These are phyloP conservation scores for Fopius arisanus DNA, from an alignment of 1,140 invertebrate species.

Conservation along the genomic window DNA sequence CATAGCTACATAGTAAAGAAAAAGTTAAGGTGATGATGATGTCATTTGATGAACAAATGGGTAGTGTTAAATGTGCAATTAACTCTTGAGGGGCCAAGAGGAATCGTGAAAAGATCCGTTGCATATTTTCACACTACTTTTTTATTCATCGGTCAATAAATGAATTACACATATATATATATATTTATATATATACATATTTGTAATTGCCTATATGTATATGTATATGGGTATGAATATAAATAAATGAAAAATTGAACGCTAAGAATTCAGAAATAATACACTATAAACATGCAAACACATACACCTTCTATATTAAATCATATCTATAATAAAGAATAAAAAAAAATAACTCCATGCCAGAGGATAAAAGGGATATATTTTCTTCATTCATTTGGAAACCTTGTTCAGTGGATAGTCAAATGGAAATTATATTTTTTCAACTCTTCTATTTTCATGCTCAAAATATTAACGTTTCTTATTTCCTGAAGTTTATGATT, in stretches of 20 bases:
- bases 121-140: slow-evolving; percentile 21
- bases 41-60: background rate
- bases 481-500: too few species aligned
- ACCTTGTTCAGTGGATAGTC: background rate
- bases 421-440: too few species aligned
- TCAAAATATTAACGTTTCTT: too few species aligned
- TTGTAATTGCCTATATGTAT: slow-evolving; percentile 31
- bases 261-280: slow-evolving; percentile 36
- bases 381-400: background rate
- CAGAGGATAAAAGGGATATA: slow-evolving; percentile 17
- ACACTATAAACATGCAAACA: slow-evolving; percentile 27
- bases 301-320: slow-evolving; percentile 45
- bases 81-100: background rate
- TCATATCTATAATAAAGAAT: slow-evolving; percentile 45
- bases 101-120: slow-evolving; percentile 17
- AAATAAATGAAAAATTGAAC: slow-evolving; percentile 38
- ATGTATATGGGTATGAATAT: slow-evolving; percentile 39
- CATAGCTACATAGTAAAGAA: slow-evolving; percentile 27
- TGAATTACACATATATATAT: slow-evolving; percentile 26
- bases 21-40: background rate
- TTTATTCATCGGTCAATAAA: background rate
- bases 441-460: too few species aligned
- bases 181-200: slow-evolving; percentile 42
- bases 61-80: background rate
- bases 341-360: slow-evolving; percentile 48